phyloP scores from a whole-genome alignment of 2,113 vertebrate genomes.

The Charina bottae region DNA sequence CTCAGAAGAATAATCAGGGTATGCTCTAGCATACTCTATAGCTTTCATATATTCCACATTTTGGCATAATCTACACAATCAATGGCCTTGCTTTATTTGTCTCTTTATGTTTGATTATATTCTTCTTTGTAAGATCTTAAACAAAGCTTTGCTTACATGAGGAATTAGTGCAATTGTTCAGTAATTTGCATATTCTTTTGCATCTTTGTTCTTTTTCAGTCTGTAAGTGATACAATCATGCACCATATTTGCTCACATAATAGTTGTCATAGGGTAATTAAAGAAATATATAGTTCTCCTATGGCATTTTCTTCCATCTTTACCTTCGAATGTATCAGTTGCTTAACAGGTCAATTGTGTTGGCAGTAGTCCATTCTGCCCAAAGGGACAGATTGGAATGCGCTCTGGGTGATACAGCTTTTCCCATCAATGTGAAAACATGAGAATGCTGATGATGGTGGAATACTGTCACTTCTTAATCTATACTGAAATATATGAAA shows the following conservation, averaged over 20 bases:
- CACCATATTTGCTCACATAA: not conserved
- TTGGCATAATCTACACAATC: not conserved
- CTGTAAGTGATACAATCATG: not conserved
- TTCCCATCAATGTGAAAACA: conserved; percentile 31
- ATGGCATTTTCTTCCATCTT: conserved; percentile 40
- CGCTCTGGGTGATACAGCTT: conserved; percentile 49
- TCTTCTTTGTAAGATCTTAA: not conserved
- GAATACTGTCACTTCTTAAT: not conserved
- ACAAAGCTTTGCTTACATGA: not conserved
- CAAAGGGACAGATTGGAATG: conserved; percentile 51
- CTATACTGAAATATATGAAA: not conserved
- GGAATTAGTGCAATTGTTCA: not conserved
- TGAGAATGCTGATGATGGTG: not conserved
- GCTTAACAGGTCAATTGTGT: conserved; percentile 54
- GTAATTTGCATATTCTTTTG: not conserved
- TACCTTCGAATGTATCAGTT: conserved; percentile 46
- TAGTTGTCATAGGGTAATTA: conserved; percentile 54
- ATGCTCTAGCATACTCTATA: not conserved
- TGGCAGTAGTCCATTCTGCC: conserved; percentile 48
- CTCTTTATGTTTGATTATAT: not conserved
- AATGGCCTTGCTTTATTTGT: not conserved
- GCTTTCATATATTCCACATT: not conserved
- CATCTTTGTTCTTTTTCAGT: not conserved
- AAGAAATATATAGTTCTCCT: conserved; percentile 59
- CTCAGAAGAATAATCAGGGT: not conserved